Conservation (phyloP, 2,888 invertebrate genomes). For the Drosophila trichaetosa region DNA sequence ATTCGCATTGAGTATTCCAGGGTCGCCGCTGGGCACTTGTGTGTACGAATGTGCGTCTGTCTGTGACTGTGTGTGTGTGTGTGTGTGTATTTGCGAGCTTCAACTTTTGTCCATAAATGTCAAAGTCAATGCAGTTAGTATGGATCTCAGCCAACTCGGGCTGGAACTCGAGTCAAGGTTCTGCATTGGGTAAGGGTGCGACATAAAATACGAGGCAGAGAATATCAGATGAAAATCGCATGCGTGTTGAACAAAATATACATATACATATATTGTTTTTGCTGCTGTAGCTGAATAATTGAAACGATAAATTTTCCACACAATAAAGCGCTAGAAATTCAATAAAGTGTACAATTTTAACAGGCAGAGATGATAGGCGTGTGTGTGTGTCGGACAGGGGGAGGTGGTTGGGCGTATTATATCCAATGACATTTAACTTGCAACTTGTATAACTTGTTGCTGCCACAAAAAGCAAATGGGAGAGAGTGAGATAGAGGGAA, state of each 20-base stretch:
- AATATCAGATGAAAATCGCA: constrained; percentile 46
- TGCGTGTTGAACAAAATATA: constrained; percentile 31
- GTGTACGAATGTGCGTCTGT: neutral
- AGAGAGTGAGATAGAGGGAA: neutral
- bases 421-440: constrained; percentile 55
- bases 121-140: constrained; percentile 74
- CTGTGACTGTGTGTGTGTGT: neutral
- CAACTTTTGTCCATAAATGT: constrained; percentile 64
- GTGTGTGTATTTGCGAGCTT: neutral
- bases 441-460: constrained; percentile 68
- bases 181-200: constrained; percentile 10
- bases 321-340: constrained; percentile 73
- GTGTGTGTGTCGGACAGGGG: neutral
- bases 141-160: constrained; percentile 42
- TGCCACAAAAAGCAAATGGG: constrained; percentile 25
- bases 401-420: constrained; percentile 19
- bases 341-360: constrained; percentile 72
- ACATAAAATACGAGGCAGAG: constrained; percentile 43
- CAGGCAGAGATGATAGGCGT: constrained; percentile 7
- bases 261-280: constrained; percentile 4
- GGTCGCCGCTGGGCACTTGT: constrained; percentile 18
- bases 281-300: constrained; percentile 59
- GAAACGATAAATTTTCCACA: constrained; percentile 76
- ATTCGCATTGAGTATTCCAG: constrained; percentile 50
- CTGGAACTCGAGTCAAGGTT: constrained; percentile 54